These are phyloP conservation scores for Noctua janthe DNA, from an alignment of 2,888 invertebrate genomes.

Conservation along the genomic window DNA sequence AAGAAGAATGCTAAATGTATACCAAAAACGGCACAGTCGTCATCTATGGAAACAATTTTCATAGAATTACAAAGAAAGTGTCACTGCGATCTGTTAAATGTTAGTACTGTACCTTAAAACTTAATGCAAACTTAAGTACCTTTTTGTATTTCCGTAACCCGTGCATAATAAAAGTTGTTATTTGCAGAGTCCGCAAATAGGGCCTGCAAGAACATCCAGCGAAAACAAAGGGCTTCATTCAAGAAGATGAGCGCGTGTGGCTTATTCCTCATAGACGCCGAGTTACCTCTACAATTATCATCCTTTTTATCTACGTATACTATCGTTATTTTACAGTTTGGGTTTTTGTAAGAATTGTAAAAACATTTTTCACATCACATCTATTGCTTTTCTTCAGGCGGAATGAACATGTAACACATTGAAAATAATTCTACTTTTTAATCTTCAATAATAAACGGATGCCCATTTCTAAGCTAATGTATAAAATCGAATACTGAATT, in stretches of 20 bases:
- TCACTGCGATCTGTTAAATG: background rate
- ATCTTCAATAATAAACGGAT: background rate
- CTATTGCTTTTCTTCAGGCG: background rate
- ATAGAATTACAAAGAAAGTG: background rate
- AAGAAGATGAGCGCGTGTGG: slow-evolving; percentile 10
- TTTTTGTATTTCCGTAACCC: background rate
- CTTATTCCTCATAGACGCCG: background rate
- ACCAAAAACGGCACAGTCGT: background rate
- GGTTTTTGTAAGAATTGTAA: background rate
- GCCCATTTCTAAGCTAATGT: background rate
- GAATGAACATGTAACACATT: background rate
- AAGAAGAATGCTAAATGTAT: background rate
- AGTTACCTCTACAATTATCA: background rate
- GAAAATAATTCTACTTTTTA: background rate
- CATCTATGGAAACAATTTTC: background rate
- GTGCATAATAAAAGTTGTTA: background rate
- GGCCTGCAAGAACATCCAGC: slow-evolving; percentile 3
- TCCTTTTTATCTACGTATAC: slow-evolving; percentile 2
- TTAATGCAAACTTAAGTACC: background rate
- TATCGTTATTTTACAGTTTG: slow-evolving; percentile 13
- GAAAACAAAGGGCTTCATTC: slow-evolving; percentile 5
- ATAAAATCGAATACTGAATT: background rate
- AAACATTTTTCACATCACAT: background rate
- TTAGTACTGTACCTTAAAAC: background rate
- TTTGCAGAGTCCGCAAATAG: background rate